Evolutionary conservation across 2,888 invertebrate species (phyloP).

Genomic region (Gonocerus acuteangulatus): DNA sequence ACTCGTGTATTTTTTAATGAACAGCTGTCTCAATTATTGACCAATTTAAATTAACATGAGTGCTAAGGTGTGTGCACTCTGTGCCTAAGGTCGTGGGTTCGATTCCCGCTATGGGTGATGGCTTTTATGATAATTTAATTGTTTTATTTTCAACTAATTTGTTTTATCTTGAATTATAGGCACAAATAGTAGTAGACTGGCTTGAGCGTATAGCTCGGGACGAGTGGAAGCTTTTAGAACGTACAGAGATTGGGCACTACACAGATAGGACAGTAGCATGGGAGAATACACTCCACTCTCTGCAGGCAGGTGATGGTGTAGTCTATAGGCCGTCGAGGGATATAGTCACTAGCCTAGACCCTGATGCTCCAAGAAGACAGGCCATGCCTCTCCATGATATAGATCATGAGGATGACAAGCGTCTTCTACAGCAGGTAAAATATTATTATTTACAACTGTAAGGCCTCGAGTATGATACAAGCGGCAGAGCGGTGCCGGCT

Average conservation of each 20-base stretch:
- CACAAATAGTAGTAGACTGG: conserved; percentile 88
- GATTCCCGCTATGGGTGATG: too few relatives aligned
- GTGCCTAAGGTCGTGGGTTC: too few relatives aligned
- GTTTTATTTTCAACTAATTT: too few relatives aligned
- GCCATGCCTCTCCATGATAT: conserved; percentile 72
- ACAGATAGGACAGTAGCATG: conserved; percentile 77
- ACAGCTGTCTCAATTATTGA: too few relatives aligned
- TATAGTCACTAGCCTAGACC: conserved; percentile 68
- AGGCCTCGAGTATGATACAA: too few relatives aligned
- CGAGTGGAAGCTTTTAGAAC: conserved; percentile 43
- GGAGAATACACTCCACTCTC: conserved; percentile 82
- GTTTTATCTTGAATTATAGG: too few relatives aligned
- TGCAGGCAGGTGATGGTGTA: conserved; percentile 44
- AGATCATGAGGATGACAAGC: conserved; percentile 50
- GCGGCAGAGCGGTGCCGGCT: too few relatives aligned
- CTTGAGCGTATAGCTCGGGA: conserved; percentile 71
- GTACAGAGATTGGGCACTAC: conserved; percentile 58
- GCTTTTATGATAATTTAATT: too few relatives aligned
- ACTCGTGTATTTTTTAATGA: too few relatives aligned
- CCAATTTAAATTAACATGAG: too few relatives aligned
- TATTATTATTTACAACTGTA: not conserved
- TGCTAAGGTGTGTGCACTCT: too few relatives aligned
- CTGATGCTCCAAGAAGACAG: conserved; percentile 79
- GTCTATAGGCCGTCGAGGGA: not conserved
- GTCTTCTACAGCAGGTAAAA: conserved; percentile 32